These are phyloP conservation scores for Pedetes capensis DNA, from an alignment of 2,113 vertebrate genomes.

Conservation along the genomic window DNA sequence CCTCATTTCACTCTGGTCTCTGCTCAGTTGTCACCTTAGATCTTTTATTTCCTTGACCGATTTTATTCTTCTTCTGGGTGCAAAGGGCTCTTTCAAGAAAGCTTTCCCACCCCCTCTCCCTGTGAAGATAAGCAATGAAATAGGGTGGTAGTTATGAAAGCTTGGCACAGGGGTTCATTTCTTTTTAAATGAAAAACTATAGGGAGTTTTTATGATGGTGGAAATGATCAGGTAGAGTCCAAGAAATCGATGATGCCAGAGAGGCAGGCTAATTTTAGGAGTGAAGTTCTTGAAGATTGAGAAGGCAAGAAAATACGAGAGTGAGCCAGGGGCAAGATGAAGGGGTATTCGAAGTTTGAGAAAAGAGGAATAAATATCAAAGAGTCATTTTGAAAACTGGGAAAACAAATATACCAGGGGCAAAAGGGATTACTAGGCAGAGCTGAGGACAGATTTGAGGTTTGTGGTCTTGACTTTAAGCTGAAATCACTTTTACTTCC, in stretches of 20 bases:
- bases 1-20: background rate
- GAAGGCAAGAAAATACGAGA: background rate
- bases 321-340: background rate
- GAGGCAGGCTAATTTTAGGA: background rate
- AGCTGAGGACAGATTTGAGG: background rate
- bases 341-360: background rate
- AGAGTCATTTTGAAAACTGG: background rate
- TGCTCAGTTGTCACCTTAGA: background rate
- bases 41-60: background rate
- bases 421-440: background rate
- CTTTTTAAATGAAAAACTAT: background rate
- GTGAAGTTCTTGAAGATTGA: background rate
- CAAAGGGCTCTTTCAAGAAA: background rate
- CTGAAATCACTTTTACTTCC: slow-evolving; percentile 18
- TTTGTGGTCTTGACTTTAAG: background rate
- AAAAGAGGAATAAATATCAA: background rate
- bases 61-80: background rate
- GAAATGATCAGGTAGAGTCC: background rate
- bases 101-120: fast-evolving
- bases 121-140: background rate
- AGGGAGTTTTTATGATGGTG: background rate
- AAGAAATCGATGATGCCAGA: background rate
- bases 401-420: background rate
- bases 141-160: background rate
- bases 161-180: background rate